Base-by-base conservation (phyloP, 2,888 invertebrate species). In the Heterodera filipjevi region DNA sequence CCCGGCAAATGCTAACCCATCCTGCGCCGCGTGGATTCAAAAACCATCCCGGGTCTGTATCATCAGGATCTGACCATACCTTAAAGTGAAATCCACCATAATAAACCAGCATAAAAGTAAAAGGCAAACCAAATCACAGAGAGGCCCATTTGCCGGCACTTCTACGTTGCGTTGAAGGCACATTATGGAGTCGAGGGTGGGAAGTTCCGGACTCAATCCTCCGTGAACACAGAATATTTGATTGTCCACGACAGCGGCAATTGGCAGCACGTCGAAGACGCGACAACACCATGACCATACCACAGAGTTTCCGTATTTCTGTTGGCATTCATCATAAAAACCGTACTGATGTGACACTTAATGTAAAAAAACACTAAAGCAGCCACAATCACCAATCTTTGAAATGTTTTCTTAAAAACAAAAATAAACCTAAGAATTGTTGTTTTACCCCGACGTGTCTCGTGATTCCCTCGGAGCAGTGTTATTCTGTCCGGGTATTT, bases 201-300 rank as follows among this genome's bases (percentile, higher is more conserved):
- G 94, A 89, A 99, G 95, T 89, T 95, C 95, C 70, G 99, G 99
- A 84, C 97, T 98, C 78, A 99, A 91, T 30, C 99, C 99, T 82
- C 99, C 99, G 90, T 97, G 96, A 72, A 96, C 95, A 92, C 99
- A 99, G 83, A 99, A 92, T 78, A 98, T 93, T 91, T 95, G 93
- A 91, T 97, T 96, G 91, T 99, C 98, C 90, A 99, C 96, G 89
- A 99, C 95, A 86, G 99, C 99, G 89, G 98, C 96, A 86, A 99
- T 93, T 85, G 98, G 96, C 77, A 99, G 92, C 84, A 97, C 92
- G 92, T 99, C 98, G 92, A 99, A 99, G 71, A 88, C 96, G 91
- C 94, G 93, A 91, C 98, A 98, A 90, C 98, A 99, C 90, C 95
- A 95, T 90, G 95, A 94, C 97, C 99, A 99, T 71, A 97, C 96